Conservation (phyloP, 2,888 invertebrate species). For the Archaeoteleia sp. region DNA sequence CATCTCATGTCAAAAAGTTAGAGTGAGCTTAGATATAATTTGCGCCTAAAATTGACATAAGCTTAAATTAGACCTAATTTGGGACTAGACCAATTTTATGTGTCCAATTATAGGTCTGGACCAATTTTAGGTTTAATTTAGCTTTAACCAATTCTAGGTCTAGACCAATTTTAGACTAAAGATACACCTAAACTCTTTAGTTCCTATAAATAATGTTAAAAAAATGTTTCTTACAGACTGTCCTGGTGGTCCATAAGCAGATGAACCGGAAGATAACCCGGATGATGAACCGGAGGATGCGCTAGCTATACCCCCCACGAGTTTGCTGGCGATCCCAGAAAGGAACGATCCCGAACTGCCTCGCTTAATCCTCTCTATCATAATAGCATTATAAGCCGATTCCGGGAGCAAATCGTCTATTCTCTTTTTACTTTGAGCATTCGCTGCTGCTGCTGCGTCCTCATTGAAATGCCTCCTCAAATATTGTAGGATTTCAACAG, state of each 20-base stretch:
- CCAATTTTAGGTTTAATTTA: too few species aligned
- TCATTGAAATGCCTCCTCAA: conserved; percentile 37
- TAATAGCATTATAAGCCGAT: conserved; percentile 58
- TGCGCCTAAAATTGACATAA: too few species aligned
- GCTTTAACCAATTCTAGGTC: too few species aligned
- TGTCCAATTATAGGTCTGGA: too few species aligned
- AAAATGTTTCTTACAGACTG: conserved; percentile 30
- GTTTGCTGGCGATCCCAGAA: conserved; percentile 67
- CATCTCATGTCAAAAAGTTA: too few species aligned
- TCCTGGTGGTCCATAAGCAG: conserved; percentile 27
- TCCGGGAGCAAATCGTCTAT: conserved; percentile 60
- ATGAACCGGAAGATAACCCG: conserved; percentile 54
- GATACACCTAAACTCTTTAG: background rate
- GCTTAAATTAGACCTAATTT: too few species aligned
- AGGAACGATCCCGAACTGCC: conserved; percentile 62
- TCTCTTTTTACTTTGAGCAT: conserved; percentile 52
- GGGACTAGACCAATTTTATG: too few species aligned
- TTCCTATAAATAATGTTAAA: too few species aligned
- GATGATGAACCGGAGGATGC: conserved; percentile 65
- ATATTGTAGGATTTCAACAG: conserved; percentile 46
- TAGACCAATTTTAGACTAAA: too few species aligned
- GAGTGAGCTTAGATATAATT: too few species aligned
- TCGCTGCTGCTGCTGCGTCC: conserved; percentile 9
- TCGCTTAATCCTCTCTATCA: conserved; percentile 59
- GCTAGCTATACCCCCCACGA: conserved; percentile 67